These are phyloP conservation scores for Cheilosia pagana DNA, from an alignment of 2,888 invertebrate species.

Conservation along the genomic window DNA sequence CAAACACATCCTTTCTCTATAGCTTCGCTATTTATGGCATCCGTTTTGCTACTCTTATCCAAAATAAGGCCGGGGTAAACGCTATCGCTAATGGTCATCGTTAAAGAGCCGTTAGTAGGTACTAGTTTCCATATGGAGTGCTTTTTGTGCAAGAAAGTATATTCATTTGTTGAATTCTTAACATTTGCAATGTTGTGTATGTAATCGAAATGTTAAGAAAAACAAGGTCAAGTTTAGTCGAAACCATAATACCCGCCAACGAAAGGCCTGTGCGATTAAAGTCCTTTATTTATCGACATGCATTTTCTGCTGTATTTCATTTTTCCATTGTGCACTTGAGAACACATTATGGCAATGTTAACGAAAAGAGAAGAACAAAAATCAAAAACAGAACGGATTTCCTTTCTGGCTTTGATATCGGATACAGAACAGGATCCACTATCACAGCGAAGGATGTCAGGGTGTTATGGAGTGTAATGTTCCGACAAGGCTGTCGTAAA, in stretches of 20 bases:
- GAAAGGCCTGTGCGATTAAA: not conserved
- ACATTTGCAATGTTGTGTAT: too few species aligned
- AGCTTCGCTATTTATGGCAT: too few species aligned
- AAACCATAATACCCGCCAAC: not conserved
- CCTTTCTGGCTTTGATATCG: constrained; percentile 44
- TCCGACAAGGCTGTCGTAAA: constrained; percentile 22
- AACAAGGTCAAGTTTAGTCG: constrained; percentile 4
- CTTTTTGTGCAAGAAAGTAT: too few species aligned
- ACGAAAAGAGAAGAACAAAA: not conserved
- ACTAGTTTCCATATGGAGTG: too few species aligned
- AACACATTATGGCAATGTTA: constrained; percentile 12
- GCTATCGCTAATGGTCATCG: too few species aligned
- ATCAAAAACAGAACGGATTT: constrained; percentile 33
- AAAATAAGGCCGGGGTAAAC: too few species aligned
- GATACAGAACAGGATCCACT: constrained; percentile 22
- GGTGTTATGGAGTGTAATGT: constrained; percentile 38
- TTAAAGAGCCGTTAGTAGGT: too few species aligned
- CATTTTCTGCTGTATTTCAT: not conserved
- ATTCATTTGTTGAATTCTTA: too few species aligned
- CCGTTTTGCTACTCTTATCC: too few species aligned
- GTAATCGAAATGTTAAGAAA: not conserved
- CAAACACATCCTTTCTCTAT: too few species aligned
- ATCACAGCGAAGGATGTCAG: constrained; percentile 21
- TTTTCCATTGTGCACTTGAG: constrained; percentile 18
- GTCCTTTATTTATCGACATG: not conserved